A percentile compares a stretch with the other conserved stretches of the same genome.
These are phyloP conservation scores for Okamejei kenojei DNA, from an alignment of 2,797 vertebrate genomes.

Conservation along the genomic window DNA sequence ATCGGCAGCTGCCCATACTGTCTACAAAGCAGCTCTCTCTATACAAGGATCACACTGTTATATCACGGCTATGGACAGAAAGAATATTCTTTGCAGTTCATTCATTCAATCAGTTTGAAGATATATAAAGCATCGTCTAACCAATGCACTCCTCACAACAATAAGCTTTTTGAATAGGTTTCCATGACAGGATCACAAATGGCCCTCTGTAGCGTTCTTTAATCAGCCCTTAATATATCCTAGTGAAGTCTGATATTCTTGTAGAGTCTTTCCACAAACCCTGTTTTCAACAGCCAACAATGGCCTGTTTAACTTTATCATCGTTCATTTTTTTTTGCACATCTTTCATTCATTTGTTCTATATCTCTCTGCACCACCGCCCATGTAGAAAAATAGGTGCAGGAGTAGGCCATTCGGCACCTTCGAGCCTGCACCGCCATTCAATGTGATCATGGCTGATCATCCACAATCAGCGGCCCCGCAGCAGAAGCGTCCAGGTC, in stretches of 20 bases:
- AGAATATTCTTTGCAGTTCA: neutral
- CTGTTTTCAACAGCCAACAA: neutral
- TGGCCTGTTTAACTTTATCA: neutral
- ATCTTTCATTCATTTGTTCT: too few relatives aligned
- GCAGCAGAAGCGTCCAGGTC: too few relatives aligned
- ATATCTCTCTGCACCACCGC: too few relatives aligned
- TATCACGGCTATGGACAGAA: neutral
- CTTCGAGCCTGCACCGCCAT: too few relatives aligned
- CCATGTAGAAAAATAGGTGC: too few relatives aligned
- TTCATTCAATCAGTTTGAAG: neutral
- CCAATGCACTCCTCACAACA: neutral
- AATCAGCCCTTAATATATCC: neutral
- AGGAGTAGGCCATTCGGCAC: too few relatives aligned
- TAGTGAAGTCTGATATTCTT: neutral
- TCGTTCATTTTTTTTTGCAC: too few relatives aligned
- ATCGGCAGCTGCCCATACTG: neutral
- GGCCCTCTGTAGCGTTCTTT: neutral
- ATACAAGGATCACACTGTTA: neutral
- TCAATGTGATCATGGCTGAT: too few relatives aligned
- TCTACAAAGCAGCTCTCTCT: neutral
- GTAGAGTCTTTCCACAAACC: too few relatives aligned
- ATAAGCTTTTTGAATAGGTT: slow-evolving; percentile 7
- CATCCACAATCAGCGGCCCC: too few relatives aligned
- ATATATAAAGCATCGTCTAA: neutral
- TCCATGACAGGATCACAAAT: neutral